Conservation (phyloP, 2,888 invertebrate genomes). For the Drosophila affinis region DNA sequence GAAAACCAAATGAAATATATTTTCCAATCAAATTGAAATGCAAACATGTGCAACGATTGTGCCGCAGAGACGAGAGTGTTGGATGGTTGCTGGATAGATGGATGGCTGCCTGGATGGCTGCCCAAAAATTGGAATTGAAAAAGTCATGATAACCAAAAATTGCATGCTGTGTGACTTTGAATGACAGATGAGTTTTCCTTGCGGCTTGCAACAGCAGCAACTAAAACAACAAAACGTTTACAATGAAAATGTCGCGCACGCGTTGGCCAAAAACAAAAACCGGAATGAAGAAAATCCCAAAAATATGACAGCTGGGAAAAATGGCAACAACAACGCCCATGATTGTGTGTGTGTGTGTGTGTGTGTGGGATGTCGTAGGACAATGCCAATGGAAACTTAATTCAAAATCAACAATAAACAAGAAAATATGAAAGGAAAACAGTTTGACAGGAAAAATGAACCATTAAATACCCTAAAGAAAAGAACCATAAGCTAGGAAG, state of each 20-base stretch:
- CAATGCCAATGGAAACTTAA: slow-evolving; percentile 63
- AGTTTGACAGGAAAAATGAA: background rate
- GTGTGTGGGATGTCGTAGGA: background rate
- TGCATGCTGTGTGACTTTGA: slow-evolving; percentile 72
- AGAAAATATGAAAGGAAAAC: slow-evolving; percentile 24
- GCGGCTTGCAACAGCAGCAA: slow-evolving; percentile 29
- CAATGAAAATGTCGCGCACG: slow-evolving; percentile 76
- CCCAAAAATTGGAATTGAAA: slow-evolving; percentile 71
- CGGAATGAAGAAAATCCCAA: slow-evolving; percentile 20
- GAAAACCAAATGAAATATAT: slow-evolving; percentile 67
- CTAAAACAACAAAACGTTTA: slow-evolving; percentile 60
- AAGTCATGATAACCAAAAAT: slow-evolving; percentile 72
- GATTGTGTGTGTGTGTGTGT: slow-evolving; percentile 31
- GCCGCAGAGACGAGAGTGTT: slow-evolving; percentile 15
- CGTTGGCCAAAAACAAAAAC: slow-evolving; percentile 46
- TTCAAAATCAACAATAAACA: slow-evolving; percentile 70
- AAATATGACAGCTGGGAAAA: slow-evolving; percentile 69
- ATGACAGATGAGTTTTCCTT: slow-evolving; percentile 73
- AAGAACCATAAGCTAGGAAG: too few species aligned
- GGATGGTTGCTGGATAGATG: slow-evolving; percentile 21
- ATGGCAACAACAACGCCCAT: slow-evolving; percentile 24
- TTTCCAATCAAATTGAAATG: slow-evolving; percentile 76
- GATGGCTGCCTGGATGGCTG: slow-evolving; percentile 34
- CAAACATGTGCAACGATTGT: slow-evolving; percentile 65
- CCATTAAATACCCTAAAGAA: slow-evolving; percentile 6